A percentile compares a stretch with the other conserved stretches of the same genome.
Evolutionary conservation across 1,140 invertebrate species (phyloP).

Genomic region (Drusus annulatus): DNA sequence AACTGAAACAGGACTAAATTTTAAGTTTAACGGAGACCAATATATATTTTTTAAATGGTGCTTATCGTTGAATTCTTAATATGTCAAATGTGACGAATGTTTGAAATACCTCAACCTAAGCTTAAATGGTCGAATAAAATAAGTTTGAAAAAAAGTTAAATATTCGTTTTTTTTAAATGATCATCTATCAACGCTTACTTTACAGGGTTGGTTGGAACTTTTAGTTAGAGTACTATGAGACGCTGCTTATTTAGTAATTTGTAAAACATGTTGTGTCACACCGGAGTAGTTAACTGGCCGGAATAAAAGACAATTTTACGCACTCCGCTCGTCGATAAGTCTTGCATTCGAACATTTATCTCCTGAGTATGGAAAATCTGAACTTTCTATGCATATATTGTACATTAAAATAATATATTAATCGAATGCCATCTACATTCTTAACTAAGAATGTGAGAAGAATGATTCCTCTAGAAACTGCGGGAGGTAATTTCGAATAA

Average conservation of each 20-base stretch:
- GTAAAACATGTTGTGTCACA: background rate
- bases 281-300: background rate
- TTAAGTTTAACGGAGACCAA: too few species aligned
- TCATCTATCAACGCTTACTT: too few species aligned
- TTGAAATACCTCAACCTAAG: too few species aligned
- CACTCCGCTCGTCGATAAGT: background rate
- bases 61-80: too few species aligned
- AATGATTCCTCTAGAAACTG: constrained; percentile 35
- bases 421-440: constrained; percentile 32
- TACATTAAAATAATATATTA: background rate
- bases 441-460: constrained; percentile 17
- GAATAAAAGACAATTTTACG: constrained; percentile 20
- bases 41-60: too few species aligned
- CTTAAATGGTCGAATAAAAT: too few species aligned
- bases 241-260: background rate
- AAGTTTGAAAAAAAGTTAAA: too few species aligned
- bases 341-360: constrained; percentile 28
- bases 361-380: constrained; percentile 3
- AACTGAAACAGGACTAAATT: too few species aligned
- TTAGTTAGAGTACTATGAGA: background rate
- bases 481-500: constrained; percentile 56
- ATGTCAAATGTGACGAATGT: too few species aligned
- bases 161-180: too few species aligned
- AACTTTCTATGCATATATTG: constrained; percentile 13
- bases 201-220: background rate